Evolutionary conservation across 2,888 invertebrate genomes (phyloP), one percentile per base, ranked within the genome.

Genomic region (Tetramorium bicarinatum): DNA sequence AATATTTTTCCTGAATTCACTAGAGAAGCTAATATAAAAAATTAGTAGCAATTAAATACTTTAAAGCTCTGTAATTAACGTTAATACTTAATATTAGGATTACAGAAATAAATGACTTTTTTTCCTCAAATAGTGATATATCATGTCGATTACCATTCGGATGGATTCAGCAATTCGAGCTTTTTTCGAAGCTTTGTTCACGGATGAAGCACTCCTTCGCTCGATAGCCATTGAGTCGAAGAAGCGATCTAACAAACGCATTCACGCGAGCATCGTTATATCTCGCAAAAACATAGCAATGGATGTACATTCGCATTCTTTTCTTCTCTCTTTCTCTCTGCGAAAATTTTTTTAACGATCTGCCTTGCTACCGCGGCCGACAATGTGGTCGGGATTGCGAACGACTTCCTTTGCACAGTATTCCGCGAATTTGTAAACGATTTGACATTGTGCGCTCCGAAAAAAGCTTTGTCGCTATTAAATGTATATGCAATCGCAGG

Each of bases 301-400:
- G 66, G 86, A 89, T 83, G 90, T 90, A 85, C 89, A 82, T 84
- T 83, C 85, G 76, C 86, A 82, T 79, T 76, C 81, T 59, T 66
- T 79, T 69, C 67, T 59, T 49, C n/a, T 49, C 13, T 54, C 54
- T 66, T n/a, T 71, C 47, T 34, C 44, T 52, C 56, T 25, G 34
- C 69, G 49, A 87, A 83, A 84, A 84, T 84, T 88, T 91, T 89
- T 85, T 85, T 88, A 90, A 90, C 87, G 87, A 91, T 89, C 84
- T 86, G 84, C 85, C 87, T 76, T 74, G 76, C 52, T 72, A 81
- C 81, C 75, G 69, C 74, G 75, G 79, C 77, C 84, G 82, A 90
- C 91, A 90, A 90, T 90, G 88, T 89, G 74, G 84, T 82, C 87
- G 86, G 81, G 91, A 90, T 90, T 90, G 89, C 89, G 52, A 85